Base-by-base conservation (phyloP, 1,140 invertebrate genomes). In the Phortica variegata region DNA sequence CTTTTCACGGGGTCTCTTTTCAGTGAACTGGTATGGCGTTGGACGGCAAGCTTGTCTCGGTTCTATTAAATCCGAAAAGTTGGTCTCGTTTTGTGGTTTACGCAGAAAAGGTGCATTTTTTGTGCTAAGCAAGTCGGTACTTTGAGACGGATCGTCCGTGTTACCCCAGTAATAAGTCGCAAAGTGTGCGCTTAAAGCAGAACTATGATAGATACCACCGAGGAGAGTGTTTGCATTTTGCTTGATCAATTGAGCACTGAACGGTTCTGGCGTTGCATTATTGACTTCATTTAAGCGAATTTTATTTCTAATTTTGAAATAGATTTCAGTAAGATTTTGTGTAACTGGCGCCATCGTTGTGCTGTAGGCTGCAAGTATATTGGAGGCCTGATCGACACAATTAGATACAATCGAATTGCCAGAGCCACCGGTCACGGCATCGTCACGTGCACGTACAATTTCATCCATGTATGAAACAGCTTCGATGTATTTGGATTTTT, bases 401-500 rank as follows among this genome's bases (percentile, higher is more conserved):
- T n/a, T n/a, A n/a, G n/a, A n/a, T n/a, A n/a, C n/a, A n/a, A n/a
- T n/a, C n/a, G n/a, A n/a, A n/a, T 53, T 47, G 2, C 50, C 49
- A 1, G 16, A 18, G 2, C 13, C 17, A 6, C 13, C 17, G 37
- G 15, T 18, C 26, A 34, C 33, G 10, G 7, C 12, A 5, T 4
- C 4, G 4, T n/a, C 13, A 15, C 52, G 20, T 0, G 42, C 47
- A 8, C 52, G 43, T 5, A 23, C 47, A 8, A 57, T 49, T 1
- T 73, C 60, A 39, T 76, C 62, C 58, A 75, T 60, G 8, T 66
- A 68, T 0, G 56, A 53, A 2, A 70, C 65, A 1, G 74, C 73
- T 20, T 76, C 74, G 15, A 76, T 58, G 13, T 72, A 76, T 40
- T 70, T 70, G n/a, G 49, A 60, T 17, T 60, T 66, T 18, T 73